These are phyloP conservation scores for Ectobius pallidus DNA, from an alignment of 2,888 invertebrate species.

Conservation along the genomic window DNA sequence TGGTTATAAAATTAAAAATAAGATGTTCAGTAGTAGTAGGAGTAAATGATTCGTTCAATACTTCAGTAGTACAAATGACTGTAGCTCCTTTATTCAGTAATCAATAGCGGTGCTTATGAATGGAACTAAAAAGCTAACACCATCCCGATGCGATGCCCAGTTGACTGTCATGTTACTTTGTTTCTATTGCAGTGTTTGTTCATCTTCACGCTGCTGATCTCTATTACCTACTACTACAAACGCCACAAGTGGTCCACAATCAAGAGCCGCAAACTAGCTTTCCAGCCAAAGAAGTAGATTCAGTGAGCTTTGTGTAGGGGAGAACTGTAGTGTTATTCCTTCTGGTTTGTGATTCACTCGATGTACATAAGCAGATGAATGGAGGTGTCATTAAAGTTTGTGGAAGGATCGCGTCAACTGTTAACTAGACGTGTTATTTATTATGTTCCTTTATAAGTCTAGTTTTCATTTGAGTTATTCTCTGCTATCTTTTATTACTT, in stretches of 20 bases:
- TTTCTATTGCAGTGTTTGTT: slow-evolving; percentile 66
- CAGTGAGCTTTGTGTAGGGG: slow-evolving; percentile 16
- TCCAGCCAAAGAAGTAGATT: slow-evolving; percentile 62
- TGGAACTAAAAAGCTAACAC: too few species aligned
- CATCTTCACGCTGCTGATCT: slow-evolving; percentile 69
- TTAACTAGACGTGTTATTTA: slow-evolving; percentile 14
- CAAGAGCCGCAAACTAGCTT: slow-evolving; percentile 85
- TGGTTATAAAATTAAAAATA: too few species aligned
- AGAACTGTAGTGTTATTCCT: slow-evolving; percentile 25
- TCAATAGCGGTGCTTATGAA: too few species aligned
- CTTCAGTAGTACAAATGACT: too few species aligned
- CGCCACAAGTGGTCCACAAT: slow-evolving; percentile 85
- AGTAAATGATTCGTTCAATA: too few species aligned
- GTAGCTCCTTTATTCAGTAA: too few species aligned
- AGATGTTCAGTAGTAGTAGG: too few species aligned
- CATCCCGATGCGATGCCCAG: too few species aligned
- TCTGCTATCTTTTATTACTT: too few species aligned
- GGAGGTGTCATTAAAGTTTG: not conserved
- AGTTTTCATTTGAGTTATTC: slow-evolving; percentile 2
- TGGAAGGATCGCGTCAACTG: slow-evolving; percentile 12
- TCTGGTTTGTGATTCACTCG: slow-evolving; percentile 14
- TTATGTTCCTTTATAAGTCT: not conserved
- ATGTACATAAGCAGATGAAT: slow-evolving; percentile 27
- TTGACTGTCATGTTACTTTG: too few species aligned
- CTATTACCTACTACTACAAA: slow-evolving; percentile 77